Percentiles rank a stretch among this genome's conserved stretches.
Conservation (phyloP, 2,888 invertebrate species). For the Copidosoma aretas region DNA sequence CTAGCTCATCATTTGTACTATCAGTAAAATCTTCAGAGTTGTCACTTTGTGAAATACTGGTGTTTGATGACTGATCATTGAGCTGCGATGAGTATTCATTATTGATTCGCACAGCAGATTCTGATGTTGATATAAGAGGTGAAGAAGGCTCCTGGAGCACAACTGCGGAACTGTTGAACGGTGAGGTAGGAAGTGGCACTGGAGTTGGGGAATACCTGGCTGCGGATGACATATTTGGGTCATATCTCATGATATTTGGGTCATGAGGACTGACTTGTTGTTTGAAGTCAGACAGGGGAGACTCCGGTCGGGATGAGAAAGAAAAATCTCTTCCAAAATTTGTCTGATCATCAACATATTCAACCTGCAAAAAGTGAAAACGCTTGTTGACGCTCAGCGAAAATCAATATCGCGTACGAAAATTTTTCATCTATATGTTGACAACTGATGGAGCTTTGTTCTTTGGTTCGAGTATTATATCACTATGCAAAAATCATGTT, state of each 20-base stretch:
- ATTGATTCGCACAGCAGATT: conserved; percentile 48
- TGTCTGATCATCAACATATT: conserved; percentile 58
- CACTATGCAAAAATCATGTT: no score
- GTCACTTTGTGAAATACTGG: conserved; percentile 48
- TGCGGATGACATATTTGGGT: conserved; percentile 67
- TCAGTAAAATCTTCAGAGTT: conserved; percentile 54
- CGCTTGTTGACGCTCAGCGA: no score
- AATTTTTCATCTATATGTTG: no score
- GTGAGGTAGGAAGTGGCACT: conserved; percentile 57
- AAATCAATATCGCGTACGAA: no score
- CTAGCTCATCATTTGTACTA: conserved; percentile 52
- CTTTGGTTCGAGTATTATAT: no score
- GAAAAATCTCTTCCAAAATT: conserved; percentile 57
- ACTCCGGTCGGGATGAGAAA: conserved; percentile 56
- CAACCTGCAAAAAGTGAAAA: conserved; percentile 50
- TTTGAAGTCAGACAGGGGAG: conserved; percentile 60
- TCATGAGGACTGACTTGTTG: conserved; percentile 60
- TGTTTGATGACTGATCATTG: conserved; percentile 48
- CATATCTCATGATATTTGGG: no score
- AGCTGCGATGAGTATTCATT: conserved; percentile 54
- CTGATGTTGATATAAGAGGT: conserved; percentile 55
- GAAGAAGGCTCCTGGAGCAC: conserved; percentile 58
- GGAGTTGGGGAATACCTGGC: conserved; percentile 69
- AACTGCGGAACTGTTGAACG: conserved; percentile 58
- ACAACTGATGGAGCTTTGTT: no score